Percentiles rank a stretch among this genome's conserved stretches.
These are phyloP conservation scores for Pherbina coryleti DNA, from an alignment of 2,888 invertebrate genomes.

Conservation along the genomic window DNA sequence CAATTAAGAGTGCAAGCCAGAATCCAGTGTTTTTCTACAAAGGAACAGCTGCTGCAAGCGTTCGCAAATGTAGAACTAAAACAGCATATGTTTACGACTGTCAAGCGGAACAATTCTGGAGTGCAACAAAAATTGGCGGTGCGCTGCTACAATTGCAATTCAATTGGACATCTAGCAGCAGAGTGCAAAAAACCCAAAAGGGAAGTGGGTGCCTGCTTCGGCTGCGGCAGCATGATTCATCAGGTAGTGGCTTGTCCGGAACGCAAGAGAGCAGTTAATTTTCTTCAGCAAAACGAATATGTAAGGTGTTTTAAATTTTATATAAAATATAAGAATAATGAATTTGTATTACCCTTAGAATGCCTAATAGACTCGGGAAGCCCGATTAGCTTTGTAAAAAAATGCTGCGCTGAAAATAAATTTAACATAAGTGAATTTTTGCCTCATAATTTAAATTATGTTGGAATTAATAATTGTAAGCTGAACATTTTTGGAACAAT, in stretches of 20 bases:
- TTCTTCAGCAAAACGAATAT: constrained; percentile 9
- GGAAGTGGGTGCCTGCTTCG: constrained; percentile 29
- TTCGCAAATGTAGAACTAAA: constrained; percentile 35
- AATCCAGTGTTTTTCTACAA: constrained; percentile 32
- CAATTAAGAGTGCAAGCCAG: constrained; percentile 29
- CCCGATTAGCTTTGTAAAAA: constrained; percentile 27
- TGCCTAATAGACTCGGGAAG: constrained; percentile 37
- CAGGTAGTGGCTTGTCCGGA: constrained; percentile 25
- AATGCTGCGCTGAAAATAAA: neutral
- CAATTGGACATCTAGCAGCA: constrained; percentile 26
- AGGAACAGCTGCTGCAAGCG: constrained; percentile 35
- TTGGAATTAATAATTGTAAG: constrained; percentile 32
- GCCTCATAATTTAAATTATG: constrained; percentile 10
- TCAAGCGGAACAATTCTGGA: neutral
- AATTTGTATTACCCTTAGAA: constrained; percentile 22
- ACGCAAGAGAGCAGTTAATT: constrained; percentile 24
- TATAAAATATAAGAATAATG: neutral
- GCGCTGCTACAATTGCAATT: constrained; percentile 36
- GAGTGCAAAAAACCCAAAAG: constrained; percentile 34
- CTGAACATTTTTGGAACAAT: constrained; percentile 31
- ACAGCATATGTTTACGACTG: neutral
- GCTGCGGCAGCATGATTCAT: constrained; percentile 24
- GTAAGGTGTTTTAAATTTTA: constrained; percentile 19
- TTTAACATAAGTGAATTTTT: neutral
- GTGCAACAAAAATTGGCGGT: neutral